These are phyloP conservation scores for Remorina albescens DNA, from an alignment of 2,797 vertebrate genomes.

Conservation along the genomic window DNA sequence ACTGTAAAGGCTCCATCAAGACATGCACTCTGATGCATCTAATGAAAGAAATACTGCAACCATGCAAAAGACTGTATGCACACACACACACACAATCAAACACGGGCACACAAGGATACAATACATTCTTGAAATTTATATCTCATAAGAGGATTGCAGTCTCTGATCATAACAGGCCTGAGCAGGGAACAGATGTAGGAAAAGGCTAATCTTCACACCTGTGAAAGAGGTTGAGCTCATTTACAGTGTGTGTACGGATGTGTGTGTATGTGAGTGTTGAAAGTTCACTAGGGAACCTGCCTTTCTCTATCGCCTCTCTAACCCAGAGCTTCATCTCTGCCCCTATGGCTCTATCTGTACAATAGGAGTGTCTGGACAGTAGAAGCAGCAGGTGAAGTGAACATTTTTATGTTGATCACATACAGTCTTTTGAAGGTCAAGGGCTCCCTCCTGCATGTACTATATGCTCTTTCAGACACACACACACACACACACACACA, in stretches of 20 bases:
- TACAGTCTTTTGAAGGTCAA: slow-evolving; percentile 82
- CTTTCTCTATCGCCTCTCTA: slow-evolving; percentile 62
- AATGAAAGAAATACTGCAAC: slow-evolving; percentile 28
- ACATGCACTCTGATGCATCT: slow-evolving; percentile 15
- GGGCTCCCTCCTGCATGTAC: slow-evolving; percentile 61
- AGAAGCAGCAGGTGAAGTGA: slow-evolving; percentile 58
- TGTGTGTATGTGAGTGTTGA: slow-evolving; percentile 28
- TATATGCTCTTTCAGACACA: slow-evolving; percentile 35
- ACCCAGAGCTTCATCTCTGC: slow-evolving; percentile 43
- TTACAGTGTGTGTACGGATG: slow-evolving; percentile 32
- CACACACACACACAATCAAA: background rate
- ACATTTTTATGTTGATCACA: slow-evolving; percentile 80
- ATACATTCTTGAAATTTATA: slow-evolving; percentile 39
- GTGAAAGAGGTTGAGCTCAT: slow-evolving; percentile 71
- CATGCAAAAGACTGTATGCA: background rate
- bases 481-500: slow-evolving; percentile 21
- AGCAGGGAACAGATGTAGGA: slow-evolving; percentile 69
- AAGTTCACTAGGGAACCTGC: slow-evolving; percentile 55
- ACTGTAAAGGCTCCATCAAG: slow-evolving; percentile 16
- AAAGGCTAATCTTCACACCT: slow-evolving; percentile 70
- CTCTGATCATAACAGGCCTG: slow-evolving; percentile 58
- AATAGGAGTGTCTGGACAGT: slow-evolving; percentile 35
- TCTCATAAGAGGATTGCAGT: slow-evolving; percentile 65
- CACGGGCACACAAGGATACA: slow-evolving; percentile 1
- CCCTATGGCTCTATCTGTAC: slow-evolving; percentile 36